Evolutionary conservation across 2,888 invertebrate genomes (phyloP), one percentile per base, ranked within the genome.

Genomic region (Osedax frankpressi): DNA sequence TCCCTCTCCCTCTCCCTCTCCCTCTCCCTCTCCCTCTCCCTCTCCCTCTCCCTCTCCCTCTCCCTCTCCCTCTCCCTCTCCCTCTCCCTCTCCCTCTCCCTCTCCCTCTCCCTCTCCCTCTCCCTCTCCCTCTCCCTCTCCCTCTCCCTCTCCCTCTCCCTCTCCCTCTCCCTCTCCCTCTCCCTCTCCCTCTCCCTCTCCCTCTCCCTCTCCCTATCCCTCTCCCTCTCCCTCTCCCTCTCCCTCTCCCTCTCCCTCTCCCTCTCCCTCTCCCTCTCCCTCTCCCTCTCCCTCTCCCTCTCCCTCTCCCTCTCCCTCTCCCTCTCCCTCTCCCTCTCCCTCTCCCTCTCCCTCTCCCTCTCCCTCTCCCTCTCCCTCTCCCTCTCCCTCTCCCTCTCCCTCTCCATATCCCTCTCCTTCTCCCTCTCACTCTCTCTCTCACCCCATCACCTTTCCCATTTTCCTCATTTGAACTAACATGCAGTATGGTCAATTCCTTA

Each of bases 181-280:
- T 62, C 3, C 26, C 63, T 62, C 63, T 62, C 62, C 26, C 63
- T 3, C 63, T 63, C 63, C 63, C n/a, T 63, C n/a, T 63, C 65
- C 14, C 14, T 27, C 19, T 3, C 11, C 3, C 63, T 19, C 63
- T 27, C 63, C 27, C 63, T 63, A 25, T 27, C 63, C 63, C 63
- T 3, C 63, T 63, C 63, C 6, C 63, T 19, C 19, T 63, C 63
- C 27, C 63, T 6, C 63, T 19, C 63, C 19, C 3, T 3, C 11
- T 19, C 63, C 63, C 63, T 3, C 19, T 3, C 3, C 19, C 11
- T 19, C 63, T 3, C 63, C 19, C 11, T 19, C 63, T 19, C 19
- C 0, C 63, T 19, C 3, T 3, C 11, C 3, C 14, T 2, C 11
- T 19, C 63, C 3, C 11, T 3, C 63, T 2, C 63, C 0, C 63